Percentiles rank a stretch among this genome's conserved stretches.
Conservation (phyloP, 2,888 invertebrate genomes). For the Elysia crispata region DNA sequence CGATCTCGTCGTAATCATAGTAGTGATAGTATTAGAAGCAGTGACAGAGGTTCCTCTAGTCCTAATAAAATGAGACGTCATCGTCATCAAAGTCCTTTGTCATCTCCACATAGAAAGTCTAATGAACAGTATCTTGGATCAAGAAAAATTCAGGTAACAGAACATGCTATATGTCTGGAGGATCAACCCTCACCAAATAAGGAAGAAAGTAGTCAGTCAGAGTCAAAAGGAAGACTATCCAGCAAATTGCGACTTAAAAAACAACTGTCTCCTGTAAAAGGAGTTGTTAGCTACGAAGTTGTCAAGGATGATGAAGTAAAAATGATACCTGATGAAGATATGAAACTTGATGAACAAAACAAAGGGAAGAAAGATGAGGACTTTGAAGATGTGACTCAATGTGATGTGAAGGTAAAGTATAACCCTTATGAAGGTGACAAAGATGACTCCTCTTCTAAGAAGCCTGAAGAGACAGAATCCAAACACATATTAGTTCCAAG, state of each 20-base stretch:
- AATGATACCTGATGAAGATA: neutral
- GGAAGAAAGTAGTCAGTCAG: constrained; percentile 10
- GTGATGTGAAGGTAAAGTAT: no score
- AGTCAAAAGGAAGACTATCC: neutral
- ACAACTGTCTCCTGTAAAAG: constrained; percentile 44
- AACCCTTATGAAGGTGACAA: no score
- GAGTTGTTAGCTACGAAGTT: constrained; percentile 31
- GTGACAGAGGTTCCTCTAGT: neutral
- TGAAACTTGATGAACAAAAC: constrained; percentile 15
- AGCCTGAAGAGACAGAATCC: neutral
- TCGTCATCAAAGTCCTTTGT: neutral
- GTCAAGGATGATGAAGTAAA: constrained; percentile 26
- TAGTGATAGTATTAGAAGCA: no score
- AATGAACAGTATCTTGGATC: constrained; percentile 36
- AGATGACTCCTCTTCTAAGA: no score
- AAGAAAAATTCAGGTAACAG: constrained; percentile 42
- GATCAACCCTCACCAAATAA: constrained; percentile 25
- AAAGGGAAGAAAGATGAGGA: neutral
- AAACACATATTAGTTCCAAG: neutral
- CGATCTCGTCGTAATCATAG: constrained; percentile 4
- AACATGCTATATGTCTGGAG: constrained; percentile 39
- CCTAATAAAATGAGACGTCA: neutral
- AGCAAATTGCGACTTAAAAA: constrained; percentile 45
- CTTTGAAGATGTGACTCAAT: no score
- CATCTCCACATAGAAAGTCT: constrained; percentile 16